Base-by-base conservation (phyloP, 2,797 vertebrate species). In the Lithobates sylvaticus region DNA sequence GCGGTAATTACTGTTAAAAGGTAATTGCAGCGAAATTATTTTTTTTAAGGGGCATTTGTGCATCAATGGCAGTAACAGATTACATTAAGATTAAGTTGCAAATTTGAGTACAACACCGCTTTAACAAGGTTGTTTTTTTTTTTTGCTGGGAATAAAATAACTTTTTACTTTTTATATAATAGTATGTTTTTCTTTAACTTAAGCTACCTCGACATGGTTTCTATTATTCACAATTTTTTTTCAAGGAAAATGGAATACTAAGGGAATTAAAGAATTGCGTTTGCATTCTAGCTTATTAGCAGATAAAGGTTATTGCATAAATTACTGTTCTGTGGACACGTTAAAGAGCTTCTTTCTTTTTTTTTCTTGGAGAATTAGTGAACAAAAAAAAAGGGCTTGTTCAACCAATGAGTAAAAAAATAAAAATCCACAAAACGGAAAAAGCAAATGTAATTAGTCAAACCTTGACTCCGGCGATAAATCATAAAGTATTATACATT, bases 371-470 rank as follows among this genome's bases (percentile, higher is more conserved):
- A 61, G 44, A 58, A 29, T 3, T 67, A 12, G 29, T 23, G 47
- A 81, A 61, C 23, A 5, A 42, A 68, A 80, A 70, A 32, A 85
- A 27, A 8, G 10, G 54, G 61, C 50, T 82, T 34, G 42, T 16
- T 82, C 34, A 82, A n/a, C 80, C 34, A 71, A 82, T 73, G 47
- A 73, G 72, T 10, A 74, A 74, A 82, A 32, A 26, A 78, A 65
- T 29, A 65, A 68, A 39, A 68, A 61, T 61, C 58, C 58, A 61
- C 58, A 50, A 73, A 47, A 16, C 34, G 34, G 42, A 68, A 75
- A 73, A 75, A 73, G 50, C 71, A 72, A 65, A 85, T 85, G 67
- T 85, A 85, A 85, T 85, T 85, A 85, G 77, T 85, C 70, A 80
- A 68, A 80, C 27, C 27, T 47, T 80, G 70, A 54, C 61, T 29